Evolutionary conservation across 2,888 invertebrate species (phyloP).

Genomic region (Lepidocyrtoides sp.): DNA sequence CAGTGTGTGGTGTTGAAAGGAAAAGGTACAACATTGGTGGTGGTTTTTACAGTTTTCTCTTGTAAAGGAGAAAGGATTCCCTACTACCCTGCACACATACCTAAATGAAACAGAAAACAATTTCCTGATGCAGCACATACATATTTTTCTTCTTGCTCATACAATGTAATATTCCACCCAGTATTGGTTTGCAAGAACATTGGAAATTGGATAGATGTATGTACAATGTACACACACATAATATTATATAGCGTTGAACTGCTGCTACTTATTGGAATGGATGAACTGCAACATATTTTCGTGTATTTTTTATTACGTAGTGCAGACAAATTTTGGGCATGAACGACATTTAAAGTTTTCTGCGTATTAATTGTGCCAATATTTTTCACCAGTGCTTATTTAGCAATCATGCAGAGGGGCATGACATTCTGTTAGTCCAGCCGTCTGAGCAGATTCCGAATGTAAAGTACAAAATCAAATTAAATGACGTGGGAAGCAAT

Average conservation of each 20-base stretch:
- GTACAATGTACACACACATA: too few relatives aligned
- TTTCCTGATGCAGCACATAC: constrained; percentile 46
- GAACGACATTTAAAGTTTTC: neutral
- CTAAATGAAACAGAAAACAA: constrained; percentile 49
- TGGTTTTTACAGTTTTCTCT: neutral
- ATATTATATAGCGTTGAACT: neutral
- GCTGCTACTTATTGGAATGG: neutral
- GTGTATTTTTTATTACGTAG: constrained; percentile 10
- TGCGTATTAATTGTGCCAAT: neutral
- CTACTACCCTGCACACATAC: neutral
- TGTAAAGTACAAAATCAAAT: constrained; percentile 5
- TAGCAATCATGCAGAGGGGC: too few relatives aligned
- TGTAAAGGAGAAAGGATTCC: constrained; percentile 6
- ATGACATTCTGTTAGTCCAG: too few relatives aligned
- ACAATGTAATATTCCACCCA: neutral
- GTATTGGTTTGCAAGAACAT: too few relatives aligned
- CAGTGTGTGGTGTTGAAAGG: neutral
- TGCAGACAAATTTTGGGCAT: constrained; percentile 10
- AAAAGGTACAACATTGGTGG: constrained; percentile 3
- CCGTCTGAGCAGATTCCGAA: too few relatives aligned
- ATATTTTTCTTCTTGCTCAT: neutral
- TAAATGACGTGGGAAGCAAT: neutral
- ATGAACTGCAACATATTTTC: constrained; percentile 4
- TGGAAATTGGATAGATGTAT: constrained; percentile 7
- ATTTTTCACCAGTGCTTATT: too few relatives aligned